These are phyloP conservation scores for Aldrovandia affinis DNA, from an alignment of 2,797 vertebrate species.

Conservation along the genomic window DNA sequence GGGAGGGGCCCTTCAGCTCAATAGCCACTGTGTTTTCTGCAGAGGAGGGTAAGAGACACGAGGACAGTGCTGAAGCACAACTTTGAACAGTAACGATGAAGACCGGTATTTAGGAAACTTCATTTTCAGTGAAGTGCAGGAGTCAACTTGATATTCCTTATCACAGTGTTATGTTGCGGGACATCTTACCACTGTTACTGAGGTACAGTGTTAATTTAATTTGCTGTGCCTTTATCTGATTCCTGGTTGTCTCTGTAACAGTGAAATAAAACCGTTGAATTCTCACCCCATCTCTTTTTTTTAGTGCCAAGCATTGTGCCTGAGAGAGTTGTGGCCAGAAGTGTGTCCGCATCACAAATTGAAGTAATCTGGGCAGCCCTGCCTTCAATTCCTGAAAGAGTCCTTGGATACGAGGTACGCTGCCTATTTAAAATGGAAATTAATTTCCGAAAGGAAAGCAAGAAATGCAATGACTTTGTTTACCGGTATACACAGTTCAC, in stretches of 20 bases:
- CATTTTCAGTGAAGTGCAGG: constrained; percentile 55
- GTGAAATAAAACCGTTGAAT: constrained; percentile 39
- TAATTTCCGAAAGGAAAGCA: constrained; percentile 7
- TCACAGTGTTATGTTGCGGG: constrained; percentile 73
- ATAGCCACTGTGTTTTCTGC: constrained; percentile 87
- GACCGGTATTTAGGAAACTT: constrained; percentile 53
- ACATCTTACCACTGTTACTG: constrained; percentile 75
- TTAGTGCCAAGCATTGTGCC: constrained; percentile 86
- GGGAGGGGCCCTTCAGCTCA: constrained; percentile 92
- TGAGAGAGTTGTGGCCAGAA: constrained; percentile 76
- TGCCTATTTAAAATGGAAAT: constrained; percentile 36
- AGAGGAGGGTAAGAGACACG: constrained; percentile 82
- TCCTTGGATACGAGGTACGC: constrained; percentile 93
- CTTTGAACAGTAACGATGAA: constrained; percentile 67
- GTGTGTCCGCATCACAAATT: constrained; percentile 86
- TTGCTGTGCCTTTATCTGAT: constrained; percentile 62
- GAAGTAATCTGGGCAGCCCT: constrained; percentile 85
- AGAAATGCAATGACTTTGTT: neutral
- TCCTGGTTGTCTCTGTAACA: constrained; percentile 52
- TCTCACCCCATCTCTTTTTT: constrained; percentile 59
- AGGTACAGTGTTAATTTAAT: constrained; percentile 78
- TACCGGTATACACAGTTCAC: neutral
- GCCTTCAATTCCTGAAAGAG: constrained; percentile 80
- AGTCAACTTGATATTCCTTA: constrained; percentile 76
- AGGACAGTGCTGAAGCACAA: constrained; percentile 39